Evolutionary conservation across 2,113 vertebrate species (phyloP).

Genomic region (Hippolais icterina): DNA sequence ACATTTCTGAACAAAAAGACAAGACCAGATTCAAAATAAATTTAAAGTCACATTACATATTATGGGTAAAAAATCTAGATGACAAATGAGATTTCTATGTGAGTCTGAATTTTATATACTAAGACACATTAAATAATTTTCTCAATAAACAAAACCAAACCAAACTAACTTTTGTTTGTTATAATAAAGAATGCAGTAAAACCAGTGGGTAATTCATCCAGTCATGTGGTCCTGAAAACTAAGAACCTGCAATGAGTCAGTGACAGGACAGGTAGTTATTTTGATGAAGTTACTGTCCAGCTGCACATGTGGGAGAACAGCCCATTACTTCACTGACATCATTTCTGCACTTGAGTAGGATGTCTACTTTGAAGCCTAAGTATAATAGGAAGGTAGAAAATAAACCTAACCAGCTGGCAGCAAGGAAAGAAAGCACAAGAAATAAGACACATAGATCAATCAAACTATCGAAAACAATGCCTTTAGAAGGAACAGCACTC

Average conservation of each 20-base stretch:
- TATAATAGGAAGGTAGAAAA: background rate
- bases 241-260: background rate
- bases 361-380: background rate
- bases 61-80: background rate
- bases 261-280: background rate
- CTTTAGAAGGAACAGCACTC: background rate
- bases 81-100: fast-evolving
- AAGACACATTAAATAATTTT: background rate
- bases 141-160: background rate
- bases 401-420: background rate
- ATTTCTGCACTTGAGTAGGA: background rate
- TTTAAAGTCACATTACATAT: background rate
- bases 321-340: background rate
- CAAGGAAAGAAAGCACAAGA: background rate
- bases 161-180: background rate
- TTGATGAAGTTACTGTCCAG: background rate
- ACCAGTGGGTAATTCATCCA: background rate
- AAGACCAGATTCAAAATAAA: background rate
- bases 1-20: background rate
- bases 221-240: background rate
- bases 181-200: background rate
- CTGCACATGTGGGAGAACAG: background rate
- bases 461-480: background rate
- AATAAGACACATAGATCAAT: background rate
- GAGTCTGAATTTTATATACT: background rate